Evolutionary conservation across 2,888 invertebrate genomes (phyloP).

Genomic region (Dexiosoma caninum): DNA sequence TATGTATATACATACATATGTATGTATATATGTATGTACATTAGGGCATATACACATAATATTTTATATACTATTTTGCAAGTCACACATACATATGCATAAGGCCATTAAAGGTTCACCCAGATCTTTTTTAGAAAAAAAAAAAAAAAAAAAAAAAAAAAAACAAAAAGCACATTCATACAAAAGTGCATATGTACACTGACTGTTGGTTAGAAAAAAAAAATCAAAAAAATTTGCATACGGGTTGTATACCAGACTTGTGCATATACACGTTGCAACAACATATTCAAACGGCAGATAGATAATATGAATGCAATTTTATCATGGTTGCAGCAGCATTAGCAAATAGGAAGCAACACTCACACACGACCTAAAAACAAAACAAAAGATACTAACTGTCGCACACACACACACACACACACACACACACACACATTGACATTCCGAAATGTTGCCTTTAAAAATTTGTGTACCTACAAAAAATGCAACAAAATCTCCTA

Average conservation of each 20-base stretch:
- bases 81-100: constrained; percentile 12
- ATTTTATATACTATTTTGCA: constrained; percentile 17
- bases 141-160: no score
- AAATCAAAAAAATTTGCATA: constrained; percentile 44
- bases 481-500: constrained; percentile 22
- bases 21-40: neutral
- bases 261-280: constrained; percentile 42
- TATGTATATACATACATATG: neutral
- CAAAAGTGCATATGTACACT: constrained; percentile 23
- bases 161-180: no score
- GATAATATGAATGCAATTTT: constrained; percentile 57
- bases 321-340: constrained; percentile 61
- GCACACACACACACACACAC: no score
- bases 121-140: constrained; percentile 55
- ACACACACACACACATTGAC: no score
- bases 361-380: constrained; percentile 51
- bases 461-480: constrained; percentile 33
- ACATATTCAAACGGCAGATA: constrained; percentile 19
- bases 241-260: constrained; percentile 16
- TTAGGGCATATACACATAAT: neutral
- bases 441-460: constrained; percentile 38
- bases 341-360: constrained; percentile 46
- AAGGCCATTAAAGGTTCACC: constrained; percentile 57
- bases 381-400: constrained; percentile 16
- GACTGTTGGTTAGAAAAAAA: neutral